Conservation (phyloP, 2,888 invertebrate species). For the Noctua janthina region DNA sequence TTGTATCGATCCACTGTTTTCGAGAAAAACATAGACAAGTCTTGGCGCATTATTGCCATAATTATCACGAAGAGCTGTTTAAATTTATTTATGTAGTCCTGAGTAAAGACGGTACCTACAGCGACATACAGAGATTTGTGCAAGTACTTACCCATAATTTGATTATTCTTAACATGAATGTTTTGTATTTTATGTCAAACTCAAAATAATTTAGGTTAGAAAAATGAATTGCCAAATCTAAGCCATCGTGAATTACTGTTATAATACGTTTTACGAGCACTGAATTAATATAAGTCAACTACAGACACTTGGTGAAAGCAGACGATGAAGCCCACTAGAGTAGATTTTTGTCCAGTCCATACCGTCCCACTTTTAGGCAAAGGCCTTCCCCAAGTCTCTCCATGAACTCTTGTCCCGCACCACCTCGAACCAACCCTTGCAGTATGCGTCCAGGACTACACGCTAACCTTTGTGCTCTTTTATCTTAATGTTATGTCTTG, state of each 20-base stretch:
- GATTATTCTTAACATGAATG: constrained; percentile 25
- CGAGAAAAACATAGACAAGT: background rate
- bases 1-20: constrained; percentile 17
- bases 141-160: constrained; percentile 53
- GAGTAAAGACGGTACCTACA: background rate
- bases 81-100: background rate
- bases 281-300: background rate
- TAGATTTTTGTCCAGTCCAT: background rate
- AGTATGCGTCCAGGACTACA: no score
- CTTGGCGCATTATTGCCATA: background rate
- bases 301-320: background rate
- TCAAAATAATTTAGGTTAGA: constrained; percentile 16
- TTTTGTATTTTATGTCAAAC: background rate
- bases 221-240: constrained; percentile 17
- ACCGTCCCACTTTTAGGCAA: background rate
- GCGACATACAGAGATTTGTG: no score
- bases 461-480: no score
- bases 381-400: background rate
- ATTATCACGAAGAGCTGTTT: background rate
- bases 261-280: constrained; percentile 5
- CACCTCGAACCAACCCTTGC: no score
- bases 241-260: constrained; percentile 43
- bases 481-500: no score
- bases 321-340: background rate
- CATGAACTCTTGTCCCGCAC: no score